phyloP scores from a whole-genome alignment of 2,113 vertebrate species.

The Carettochelys insculpta region DNA sequence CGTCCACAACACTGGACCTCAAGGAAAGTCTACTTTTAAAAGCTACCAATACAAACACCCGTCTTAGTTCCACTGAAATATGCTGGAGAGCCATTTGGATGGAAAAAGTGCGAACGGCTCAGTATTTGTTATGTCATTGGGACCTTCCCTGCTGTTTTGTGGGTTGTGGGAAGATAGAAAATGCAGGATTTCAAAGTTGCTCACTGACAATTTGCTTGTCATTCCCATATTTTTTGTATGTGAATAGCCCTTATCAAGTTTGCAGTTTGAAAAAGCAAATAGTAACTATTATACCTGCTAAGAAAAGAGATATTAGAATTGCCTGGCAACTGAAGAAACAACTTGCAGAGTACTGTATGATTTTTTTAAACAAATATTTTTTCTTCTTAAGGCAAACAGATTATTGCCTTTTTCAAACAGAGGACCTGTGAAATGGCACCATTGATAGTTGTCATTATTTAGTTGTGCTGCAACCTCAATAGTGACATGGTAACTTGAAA shows the following conservation, averaged over 20 bases:
- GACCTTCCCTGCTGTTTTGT: background rate
- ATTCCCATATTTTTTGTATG: background rate
- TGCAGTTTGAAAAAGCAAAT: background rate
- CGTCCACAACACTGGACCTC: background rate
- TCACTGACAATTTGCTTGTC: background rate
- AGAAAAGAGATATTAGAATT: background rate
- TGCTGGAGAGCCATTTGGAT: background rate
- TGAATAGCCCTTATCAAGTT: background rate
- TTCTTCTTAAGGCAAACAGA: background rate
- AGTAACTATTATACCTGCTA: background rate
- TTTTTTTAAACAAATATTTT: background rate
- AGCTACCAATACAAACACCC: background rate
- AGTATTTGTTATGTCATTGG: background rate
- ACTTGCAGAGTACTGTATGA: background rate
- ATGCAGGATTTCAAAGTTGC: background rate
- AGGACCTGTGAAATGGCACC: background rate
- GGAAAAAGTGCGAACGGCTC: background rate
- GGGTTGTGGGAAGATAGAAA: background rate
- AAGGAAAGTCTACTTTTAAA: background rate
- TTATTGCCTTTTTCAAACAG: background rate
- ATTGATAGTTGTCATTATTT: background rate
- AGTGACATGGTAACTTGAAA: background rate
- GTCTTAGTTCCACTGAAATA: fast-evolving
- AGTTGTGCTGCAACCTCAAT: background rate
- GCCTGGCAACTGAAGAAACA: background rate